A percentile compares a stretch with the other conserved stretches of the same genome.
These are phyloP conservation scores for Garrulus glandarius DNA, from an alignment of 2,797 vertebrate genomes.

Conservation along the genomic window DNA sequence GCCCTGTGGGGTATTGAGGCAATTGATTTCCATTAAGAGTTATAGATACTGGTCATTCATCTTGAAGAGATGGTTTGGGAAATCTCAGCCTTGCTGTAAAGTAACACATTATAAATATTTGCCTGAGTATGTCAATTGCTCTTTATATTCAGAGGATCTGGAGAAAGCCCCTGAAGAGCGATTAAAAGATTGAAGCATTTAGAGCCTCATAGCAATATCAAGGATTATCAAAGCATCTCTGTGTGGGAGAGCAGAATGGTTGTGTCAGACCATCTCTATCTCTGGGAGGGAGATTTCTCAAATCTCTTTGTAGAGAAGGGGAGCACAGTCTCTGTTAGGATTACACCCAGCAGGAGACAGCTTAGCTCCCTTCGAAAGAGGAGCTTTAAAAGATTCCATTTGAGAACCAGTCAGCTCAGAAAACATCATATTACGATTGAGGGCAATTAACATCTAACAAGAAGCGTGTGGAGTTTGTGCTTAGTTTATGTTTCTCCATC, in stretches of 20 bases:
- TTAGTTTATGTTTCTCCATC: neutral
- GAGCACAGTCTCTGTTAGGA: neutral
- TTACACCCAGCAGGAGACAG: constrained; percentile 37
- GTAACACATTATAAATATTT: constrained; percentile 16
- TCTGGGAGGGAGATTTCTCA: neutral
- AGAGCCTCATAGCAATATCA: neutral
- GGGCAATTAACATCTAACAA: constrained; percentile 22
- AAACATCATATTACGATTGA: neutral
- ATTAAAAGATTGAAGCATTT: constrained; percentile 26
- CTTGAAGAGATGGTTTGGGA: neutral
- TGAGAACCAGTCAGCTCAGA: neutral
- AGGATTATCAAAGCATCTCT: constrained; percentile 31
- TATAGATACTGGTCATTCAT: neutral
- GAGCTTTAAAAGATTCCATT: constrained; percentile 1
- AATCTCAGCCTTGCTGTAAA: neutral
- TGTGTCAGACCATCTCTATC: neutral
- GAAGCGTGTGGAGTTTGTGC: neutral
- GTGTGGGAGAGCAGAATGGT: neutral
- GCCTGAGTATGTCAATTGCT: neutral
- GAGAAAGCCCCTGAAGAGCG: constrained; percentile 14
- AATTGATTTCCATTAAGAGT: neutral
- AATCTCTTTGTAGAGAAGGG: neutral
- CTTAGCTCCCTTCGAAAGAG: constrained; percentile 4
- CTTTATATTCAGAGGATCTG: constrained; percentile 17
- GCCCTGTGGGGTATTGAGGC: neutral